Base-by-base conservation (phyloP, 2,113 vertebrate genomes). In the Kryptolebias marmoratus region DNA sequence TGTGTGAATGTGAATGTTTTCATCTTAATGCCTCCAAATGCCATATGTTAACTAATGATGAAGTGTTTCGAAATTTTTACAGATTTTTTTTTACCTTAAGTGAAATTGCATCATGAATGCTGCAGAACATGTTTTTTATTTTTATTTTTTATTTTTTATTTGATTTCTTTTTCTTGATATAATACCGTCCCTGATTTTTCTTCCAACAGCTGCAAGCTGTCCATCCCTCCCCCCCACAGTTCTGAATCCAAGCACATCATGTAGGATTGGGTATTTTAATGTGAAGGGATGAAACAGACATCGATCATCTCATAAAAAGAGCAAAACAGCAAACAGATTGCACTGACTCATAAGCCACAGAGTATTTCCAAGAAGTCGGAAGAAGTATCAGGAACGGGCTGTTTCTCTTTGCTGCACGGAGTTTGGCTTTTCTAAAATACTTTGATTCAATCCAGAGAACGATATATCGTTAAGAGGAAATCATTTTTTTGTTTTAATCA, bases 1-100 rank as follows among this genome's bases (percentile, higher is more conserved):
- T 13, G 55, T 77, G n/a, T 63, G 67, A 84, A 61, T 75, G 56
- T 66, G 32, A 16, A 61, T 30, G 27, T 49, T 16, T 42, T 31
- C 45, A 10, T 59, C 15, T 36, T 9, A 28, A 28, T 32, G 28
- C 11, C 13, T 63, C 67, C 59, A 30, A 36, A 62, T 63, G 10
- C 57, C 31, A 13, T 42, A 2, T 59, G 36, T 39, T 10, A 48
- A 14, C 12, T 48, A 3, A 48, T 50, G 49, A 3, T 45, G 44
- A 2, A 45, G 11, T 45, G 11, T 45, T 45, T 45, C 2, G 12
- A 13, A 48, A 42, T 42, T 5, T 9, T 10, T 42, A 42, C 5
- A 9, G 39, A 42, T 42, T 6, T 42, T 42, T 42, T 42, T 10
- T 5, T 5, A 10, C 18, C 16, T 18, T 49, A 6, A 49, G 4